Evolutionary conservation across 2,797 vertebrate genomes (phyloP).

Genomic region (Anabacerthia variegaticeps): DNA sequence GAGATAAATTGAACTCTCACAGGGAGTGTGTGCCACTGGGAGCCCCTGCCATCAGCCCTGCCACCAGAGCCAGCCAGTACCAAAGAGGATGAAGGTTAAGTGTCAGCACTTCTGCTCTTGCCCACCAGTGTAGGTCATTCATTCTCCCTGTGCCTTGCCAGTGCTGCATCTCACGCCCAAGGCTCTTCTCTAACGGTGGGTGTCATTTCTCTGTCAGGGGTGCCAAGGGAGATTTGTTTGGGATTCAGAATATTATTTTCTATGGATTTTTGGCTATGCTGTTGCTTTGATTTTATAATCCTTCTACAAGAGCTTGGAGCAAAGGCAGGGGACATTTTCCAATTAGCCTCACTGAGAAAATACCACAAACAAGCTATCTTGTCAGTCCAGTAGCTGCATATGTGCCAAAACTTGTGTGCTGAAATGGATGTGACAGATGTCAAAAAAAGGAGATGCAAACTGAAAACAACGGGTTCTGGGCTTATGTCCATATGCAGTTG

Average conservation of each 20-base stretch:
- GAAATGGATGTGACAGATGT: not conserved
- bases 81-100: not conserved
- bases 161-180: rapidly evolving
- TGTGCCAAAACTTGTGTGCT: not conserved
- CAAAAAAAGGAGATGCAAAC: not conserved
- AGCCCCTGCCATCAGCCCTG: not conserved
- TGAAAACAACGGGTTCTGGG: not conserved
- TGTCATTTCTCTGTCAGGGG: not conserved
- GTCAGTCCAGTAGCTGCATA: not conserved
- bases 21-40: not conserved
- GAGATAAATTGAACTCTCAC: rapidly evolving
- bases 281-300: conserved; percentile 6
- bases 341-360: not conserved
- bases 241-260: not conserved
- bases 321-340: not conserved
- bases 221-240: not conserved
- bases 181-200: not conserved
- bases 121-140: not conserved
- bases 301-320: not conserved
- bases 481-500: not conserved
- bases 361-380: not conserved
- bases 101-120: not conserved
- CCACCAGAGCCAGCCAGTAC: not conserved
- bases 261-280: not conserved
- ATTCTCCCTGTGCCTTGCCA: not conserved